Evolutionary conservation across 2,797 vertebrate genomes (phyloP), one percentile per base, ranked within the genome.

Genomic region (Sebastiscus tertius): DNA sequence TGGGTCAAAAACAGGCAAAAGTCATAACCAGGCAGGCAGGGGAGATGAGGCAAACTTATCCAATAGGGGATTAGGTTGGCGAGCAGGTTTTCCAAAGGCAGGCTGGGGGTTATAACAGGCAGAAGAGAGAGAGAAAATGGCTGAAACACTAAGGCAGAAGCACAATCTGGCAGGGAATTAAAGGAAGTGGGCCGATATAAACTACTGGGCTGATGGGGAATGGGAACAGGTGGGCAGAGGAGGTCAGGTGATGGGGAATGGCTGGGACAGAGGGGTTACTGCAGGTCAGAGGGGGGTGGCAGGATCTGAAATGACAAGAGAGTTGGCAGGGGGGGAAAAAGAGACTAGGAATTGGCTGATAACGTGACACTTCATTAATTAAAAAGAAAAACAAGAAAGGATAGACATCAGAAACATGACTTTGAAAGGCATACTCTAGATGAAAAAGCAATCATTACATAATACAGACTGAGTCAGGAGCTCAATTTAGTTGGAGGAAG

Each of bases 191-290:
- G 16, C n/a, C 0, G 3, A 46, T 49, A 46, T 14, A 36, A 59
- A 31, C 36, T 39, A 52, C 49, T 49, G 13, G 11, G 54, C 26
- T 61, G 55, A 71, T 55, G 18, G 24, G 49, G 24, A 39, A 29
- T 29, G 27, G 39, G 18, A 56, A 56, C 52, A 14, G 75, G 60
- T 72, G 80, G 34, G 63, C 2, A 9, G 42, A n/a, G 24, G 8
- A 18, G 12, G 24, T 81, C 14, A 73, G 75, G 26, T 67, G 26
- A 49, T n/a, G 39, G 26, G 16, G 9, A 49, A 49, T 49, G 36
- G 26, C n/a, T 66, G 39, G 16, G 18, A 29, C n/a, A 59, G 2
- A 26, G 49, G 49, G 27, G 20, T 54, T 67, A 52, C 18, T 52
- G 20, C 20, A 33, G 49, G 66, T 26, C 39, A 49, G 16, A 6